phyloP scores from a whole-genome alignment of 2,797 vertebrate species.

The Pangasius macronema region DNA sequence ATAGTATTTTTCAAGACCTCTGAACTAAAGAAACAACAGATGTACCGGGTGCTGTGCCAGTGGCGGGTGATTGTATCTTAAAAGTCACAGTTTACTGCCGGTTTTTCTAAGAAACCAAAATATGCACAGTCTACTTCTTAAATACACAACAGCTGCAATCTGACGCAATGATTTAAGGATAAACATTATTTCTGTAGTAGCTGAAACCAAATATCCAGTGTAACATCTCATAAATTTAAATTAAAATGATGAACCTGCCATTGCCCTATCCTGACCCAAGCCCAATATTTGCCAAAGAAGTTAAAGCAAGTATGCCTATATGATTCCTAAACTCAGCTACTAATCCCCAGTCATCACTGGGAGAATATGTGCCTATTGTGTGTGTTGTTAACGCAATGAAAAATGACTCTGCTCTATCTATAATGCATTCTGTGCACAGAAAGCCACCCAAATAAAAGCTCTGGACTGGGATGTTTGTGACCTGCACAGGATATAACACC shows the following conservation, averaged over 20 bases:
- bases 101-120: neutral
- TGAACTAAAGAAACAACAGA: neutral
- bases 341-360: conserved; percentile 22
- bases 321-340: conserved; percentile 5
- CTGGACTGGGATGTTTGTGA: conserved; percentile 44
- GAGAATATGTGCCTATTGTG: conserved; percentile 27
- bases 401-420: conserved; percentile 28
- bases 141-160: neutral
- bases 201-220: neutral
- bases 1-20: neutral
- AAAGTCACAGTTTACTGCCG: neutral
- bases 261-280: neutral
- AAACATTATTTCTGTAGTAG: neutral
- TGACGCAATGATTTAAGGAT: neutral
- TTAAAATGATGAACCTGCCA: neutral
- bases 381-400: conserved; percentile 26
- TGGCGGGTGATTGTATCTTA: neutral
- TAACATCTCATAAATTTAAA: neutral
- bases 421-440: conserved; percentile 40
- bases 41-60: neutral
- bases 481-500: conserved; percentile 48
- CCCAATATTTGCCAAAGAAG: neutral
- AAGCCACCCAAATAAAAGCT: conserved; percentile 36
- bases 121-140: neutral
- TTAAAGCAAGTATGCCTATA: neutral